Percentiles rank a stretch among this genome's conserved stretches.
Conservation (phyloP, 1,140 invertebrate genomes). For the Drosophila equinoxialis region DNA sequence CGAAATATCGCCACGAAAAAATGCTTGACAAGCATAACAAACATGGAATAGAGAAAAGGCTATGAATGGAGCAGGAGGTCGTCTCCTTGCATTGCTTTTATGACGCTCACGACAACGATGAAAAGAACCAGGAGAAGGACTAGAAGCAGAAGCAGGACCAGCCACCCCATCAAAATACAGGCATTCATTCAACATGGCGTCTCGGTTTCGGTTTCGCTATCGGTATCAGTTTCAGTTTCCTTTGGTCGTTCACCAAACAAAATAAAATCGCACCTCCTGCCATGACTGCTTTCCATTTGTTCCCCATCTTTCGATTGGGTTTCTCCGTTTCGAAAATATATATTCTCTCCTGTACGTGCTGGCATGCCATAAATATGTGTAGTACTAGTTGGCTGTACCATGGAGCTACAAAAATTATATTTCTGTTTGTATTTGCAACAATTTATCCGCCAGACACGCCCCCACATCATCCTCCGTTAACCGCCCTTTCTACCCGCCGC, state of each 20-base stretch:
- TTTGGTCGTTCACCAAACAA: slow-evolving; percentile 58
- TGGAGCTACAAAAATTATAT: slow-evolving; percentile 77
- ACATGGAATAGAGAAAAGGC: slow-evolving; percentile 58
- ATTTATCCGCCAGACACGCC: slow-evolving; percentile 62
- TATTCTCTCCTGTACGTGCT: slow-evolving; percentile 74
- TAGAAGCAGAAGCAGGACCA: slow-evolving; percentile 3
- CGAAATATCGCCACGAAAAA: slow-evolving; percentile 74
- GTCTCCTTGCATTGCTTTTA: slow-evolving; percentile 49
- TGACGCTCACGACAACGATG: slow-evolving; percentile 48
- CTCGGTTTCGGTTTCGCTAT: slow-evolving; percentile 21
- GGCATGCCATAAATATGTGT: slow-evolving; percentile 81
- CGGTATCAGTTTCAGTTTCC: slow-evolving; percentile 54
- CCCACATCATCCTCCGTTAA: slow-evolving; percentile 14
- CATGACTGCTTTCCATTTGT: not conserved
- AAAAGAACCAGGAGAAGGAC: slow-evolving; percentile 35
- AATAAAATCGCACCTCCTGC: slow-evolving; percentile 55
- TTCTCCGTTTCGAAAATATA: slow-evolving; percentile 58
- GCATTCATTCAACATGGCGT: slow-evolving; percentile 72
- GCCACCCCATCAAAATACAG: slow-evolving; percentile 24
- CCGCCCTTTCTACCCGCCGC: slow-evolving; percentile 16
- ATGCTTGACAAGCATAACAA: slow-evolving; percentile 82
- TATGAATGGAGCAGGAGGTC: slow-evolving; percentile 7
- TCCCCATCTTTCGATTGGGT: slow-evolving; percentile 54
- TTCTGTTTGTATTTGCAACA: slow-evolving; percentile 80
- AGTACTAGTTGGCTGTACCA: slow-evolving; percentile 40